Percentiles rank a stretch among this genome's conserved stretches.
Evolutionary conservation across 2,113 vertebrate genomes (phyloP).

Genomic region (Cyanoderma ruficeps): DNA sequence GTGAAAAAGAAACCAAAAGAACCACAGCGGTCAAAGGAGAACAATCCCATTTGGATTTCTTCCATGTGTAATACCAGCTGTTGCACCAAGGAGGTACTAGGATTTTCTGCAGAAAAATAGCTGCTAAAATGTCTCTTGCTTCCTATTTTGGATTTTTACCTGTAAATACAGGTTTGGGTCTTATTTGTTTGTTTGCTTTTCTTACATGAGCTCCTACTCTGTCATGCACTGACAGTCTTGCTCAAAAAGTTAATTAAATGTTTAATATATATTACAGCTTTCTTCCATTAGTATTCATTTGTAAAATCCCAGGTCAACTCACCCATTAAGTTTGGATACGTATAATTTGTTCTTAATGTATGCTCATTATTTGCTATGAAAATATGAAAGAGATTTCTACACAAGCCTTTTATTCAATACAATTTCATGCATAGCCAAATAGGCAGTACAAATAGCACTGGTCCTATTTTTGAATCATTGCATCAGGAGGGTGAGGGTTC

Average conservation of each 20-base stretch:
- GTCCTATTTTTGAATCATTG: slow-evolving; percentile 35
- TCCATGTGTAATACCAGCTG: neutral
- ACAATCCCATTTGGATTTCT: neutral
- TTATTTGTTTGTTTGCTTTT: slow-evolving; percentile 13
- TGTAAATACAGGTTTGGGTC: neutral
- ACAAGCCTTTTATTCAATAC: slow-evolving; percentile 41
- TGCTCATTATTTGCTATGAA: slow-evolving; percentile 54
- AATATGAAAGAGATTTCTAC: slow-evolving; percentile 27
- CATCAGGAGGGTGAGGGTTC: neutral
- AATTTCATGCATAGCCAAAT: slow-evolving; percentile 11
- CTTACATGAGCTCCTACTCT: neutral
- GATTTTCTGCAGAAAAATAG: neutral
- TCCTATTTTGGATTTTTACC: neutral
- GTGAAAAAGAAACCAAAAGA: neutral
- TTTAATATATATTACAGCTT: slow-evolving; percentile 34
- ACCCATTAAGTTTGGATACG: slow-evolving; percentile 37
- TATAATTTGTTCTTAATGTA: slow-evolving; percentile 55
- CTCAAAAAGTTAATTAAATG: slow-evolving; percentile 53
- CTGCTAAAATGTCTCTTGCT: neutral
- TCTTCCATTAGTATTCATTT: slow-evolving; percentile 46
- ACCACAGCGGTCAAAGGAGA: neutral
- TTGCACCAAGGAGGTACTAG: neutral
- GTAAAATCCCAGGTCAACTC: slow-evolving; percentile 10
- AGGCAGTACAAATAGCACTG: neutral
- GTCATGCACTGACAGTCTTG: slow-evolving; percentile 2